phyloP scores from a whole-genome alignment of 2,888 invertebrate species.

The Cataglyphis livida region DNA sequence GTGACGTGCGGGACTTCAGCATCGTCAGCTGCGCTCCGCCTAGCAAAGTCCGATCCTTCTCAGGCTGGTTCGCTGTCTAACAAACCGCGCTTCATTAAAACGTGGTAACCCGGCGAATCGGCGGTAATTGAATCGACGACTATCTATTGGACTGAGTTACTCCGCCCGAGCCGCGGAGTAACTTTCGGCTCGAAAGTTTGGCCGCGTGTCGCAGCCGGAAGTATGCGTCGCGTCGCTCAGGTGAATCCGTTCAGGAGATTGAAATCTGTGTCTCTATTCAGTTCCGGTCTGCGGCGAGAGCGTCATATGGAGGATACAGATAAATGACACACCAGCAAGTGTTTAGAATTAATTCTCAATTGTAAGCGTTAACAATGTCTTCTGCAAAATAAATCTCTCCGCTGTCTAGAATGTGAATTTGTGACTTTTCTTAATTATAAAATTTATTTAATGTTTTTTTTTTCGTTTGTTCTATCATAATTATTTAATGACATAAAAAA shows the following conservation, averaged over 20 bases:
- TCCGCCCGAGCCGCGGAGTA: conserved; percentile 70
- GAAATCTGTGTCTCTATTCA: conserved; percentile 69
- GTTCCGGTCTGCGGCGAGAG: conserved; percentile 33
- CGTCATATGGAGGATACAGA: conserved; percentile 13
- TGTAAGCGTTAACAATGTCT: neutral
- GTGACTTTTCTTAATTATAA: neutral
- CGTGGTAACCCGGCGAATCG: conserved; percentile 79
- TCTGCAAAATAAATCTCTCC: neutral
- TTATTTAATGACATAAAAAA: neutral
- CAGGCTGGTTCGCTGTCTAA: conserved; percentile 58
- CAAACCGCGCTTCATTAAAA: conserved; percentile 79
- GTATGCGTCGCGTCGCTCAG: conserved; percentile 69
- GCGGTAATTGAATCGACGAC: conserved; percentile 80
- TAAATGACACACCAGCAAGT: neutral
- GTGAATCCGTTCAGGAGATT: conserved; percentile 60
- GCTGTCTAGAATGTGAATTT: neutral
- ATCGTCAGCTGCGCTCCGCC: conserved; percentile 33
- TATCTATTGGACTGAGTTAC: conserved; percentile 69
- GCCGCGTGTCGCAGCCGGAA: conserved; percentile 76
- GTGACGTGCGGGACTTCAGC: conserved; percentile 39
- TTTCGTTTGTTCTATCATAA: neutral
- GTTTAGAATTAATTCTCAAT: conserved; percentile 15
- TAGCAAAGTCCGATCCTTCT: conserved; percentile 28
- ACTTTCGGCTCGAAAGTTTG: conserved; percentile 78
- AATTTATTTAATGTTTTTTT: conserved; percentile 1